These are phyloP conservation scores for Drosophila quinaria DNA, from an alignment of 2,888 invertebrate genomes.

Conservation along the genomic window DNA sequence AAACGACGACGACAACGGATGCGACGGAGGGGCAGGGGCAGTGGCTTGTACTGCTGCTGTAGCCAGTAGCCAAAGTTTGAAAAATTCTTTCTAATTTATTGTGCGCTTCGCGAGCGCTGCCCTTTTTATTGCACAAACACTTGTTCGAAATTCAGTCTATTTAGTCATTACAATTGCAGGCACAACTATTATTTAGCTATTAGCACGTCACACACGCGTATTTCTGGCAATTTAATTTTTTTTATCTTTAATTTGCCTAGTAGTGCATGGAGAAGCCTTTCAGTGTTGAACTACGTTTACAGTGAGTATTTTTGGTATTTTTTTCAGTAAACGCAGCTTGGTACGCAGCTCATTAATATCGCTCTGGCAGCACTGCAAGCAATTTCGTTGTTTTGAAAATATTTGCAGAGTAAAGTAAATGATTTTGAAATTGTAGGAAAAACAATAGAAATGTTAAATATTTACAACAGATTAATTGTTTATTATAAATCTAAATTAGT, in stretches of 20 bases:
- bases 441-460: not conserved
- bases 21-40: constrained; percentile 33
- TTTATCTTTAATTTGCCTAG: constrained; percentile 66
- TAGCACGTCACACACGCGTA: constrained; percentile 63
- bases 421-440: not conserved
- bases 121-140: constrained; percentile 66
- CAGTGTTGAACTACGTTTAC: constrained; percentile 45
- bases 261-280: constrained; percentile 49
- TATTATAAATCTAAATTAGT: not conserved
- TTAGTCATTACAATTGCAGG: constrained; percentile 40
- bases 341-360: not conserved
- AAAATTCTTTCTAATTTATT: constrained; percentile 44
- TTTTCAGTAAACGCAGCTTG: not conserved
- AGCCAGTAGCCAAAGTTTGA: constrained; percentile 51
- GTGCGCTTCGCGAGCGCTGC: constrained; percentile 27
- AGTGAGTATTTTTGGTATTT: constrained; percentile 31
- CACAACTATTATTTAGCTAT: constrained; percentile 53
- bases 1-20: constrained; percentile 41
- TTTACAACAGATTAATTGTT: not conserved
- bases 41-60: constrained; percentile 50
- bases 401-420: not conserved
- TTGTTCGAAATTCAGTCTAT: constrained; percentile 60
- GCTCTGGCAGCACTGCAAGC: constrained; percentile 31
- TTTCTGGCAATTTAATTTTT: constrained; percentile 60
- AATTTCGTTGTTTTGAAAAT: not conserved